Evolutionary conservation across 2,113 vertebrate genomes (phyloP).

Genomic region (Nestor notabilis): DNA sequence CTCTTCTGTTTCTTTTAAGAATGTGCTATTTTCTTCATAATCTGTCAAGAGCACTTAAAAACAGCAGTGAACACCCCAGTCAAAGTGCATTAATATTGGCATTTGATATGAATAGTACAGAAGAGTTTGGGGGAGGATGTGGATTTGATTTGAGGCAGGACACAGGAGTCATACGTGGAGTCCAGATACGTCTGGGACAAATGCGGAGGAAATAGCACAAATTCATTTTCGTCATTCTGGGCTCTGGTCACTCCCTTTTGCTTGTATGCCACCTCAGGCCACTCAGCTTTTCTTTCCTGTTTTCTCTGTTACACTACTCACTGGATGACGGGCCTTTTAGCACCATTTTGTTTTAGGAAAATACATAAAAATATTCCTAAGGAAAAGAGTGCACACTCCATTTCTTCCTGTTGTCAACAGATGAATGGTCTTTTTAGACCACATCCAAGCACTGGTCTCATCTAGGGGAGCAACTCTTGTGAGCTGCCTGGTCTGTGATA

Average conservation of each 20-base stretch:
- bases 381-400: not conserved
- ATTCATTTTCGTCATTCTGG: not conserved
- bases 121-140: not conserved
- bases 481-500: not conserved
- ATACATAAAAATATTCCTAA: not conserved
- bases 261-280: not conserved
- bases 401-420: not conserved
- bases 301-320: not conserved
- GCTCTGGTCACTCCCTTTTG: not conserved
- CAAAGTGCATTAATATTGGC: not conserved
- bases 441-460: not conserved
- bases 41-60: not conserved
- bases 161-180: not conserved
- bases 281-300: not conserved
- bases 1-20: not conserved
- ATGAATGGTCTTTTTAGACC: not conserved
- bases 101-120: not conserved
- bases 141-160: not conserved
- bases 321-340: not conserved
- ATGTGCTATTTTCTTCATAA: not conserved
- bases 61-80: not conserved
- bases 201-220: not conserved
- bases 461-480: not conserved
- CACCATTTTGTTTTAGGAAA: not conserved
- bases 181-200: not conserved